These are phyloP conservation scores for Danio jaintianensis DNA, from an alignment of 2,797 vertebrate species.

Conservation along the genomic window DNA sequence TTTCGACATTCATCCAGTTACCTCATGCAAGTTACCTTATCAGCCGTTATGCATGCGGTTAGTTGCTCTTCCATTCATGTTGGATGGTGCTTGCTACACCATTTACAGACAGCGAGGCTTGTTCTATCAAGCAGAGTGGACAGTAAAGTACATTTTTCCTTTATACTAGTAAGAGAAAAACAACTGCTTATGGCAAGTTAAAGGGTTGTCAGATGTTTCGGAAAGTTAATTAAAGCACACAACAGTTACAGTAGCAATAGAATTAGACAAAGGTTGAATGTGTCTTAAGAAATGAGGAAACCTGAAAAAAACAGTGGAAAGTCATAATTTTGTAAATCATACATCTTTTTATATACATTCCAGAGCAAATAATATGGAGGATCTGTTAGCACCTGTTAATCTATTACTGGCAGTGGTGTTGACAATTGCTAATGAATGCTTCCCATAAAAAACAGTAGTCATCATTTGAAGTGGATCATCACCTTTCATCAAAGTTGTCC, in stretches of 20 bases:
- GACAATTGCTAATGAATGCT: background rate
- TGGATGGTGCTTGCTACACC: background rate
- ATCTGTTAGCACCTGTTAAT: slow-evolving; percentile 2
- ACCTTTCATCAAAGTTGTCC: too few relatives aligned
- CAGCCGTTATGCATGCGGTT: slow-evolving; percentile 27
- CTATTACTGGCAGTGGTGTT: slow-evolving; percentile 38
- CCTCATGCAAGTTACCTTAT: slow-evolving; percentile 11
- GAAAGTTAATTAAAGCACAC: background rate
- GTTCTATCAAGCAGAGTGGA: background rate
- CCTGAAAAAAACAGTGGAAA: background rate
- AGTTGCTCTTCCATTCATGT: background rate
- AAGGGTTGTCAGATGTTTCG: background rate
- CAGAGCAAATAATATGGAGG: background rate
- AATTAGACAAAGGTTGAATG: background rate
- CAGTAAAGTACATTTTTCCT: slow-evolving; percentile 6
- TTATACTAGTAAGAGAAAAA: background rate
- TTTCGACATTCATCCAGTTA: background rate
- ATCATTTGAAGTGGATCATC: too few relatives aligned
- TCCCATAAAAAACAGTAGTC: background rate
- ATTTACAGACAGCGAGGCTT: background rate
- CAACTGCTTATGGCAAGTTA: slow-evolving; percentile 5
- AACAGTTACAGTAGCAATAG: background rate
- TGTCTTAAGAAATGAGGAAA: background rate
- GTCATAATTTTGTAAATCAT: background rate
- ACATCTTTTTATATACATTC: background rate